A percentile compares a stretch with the other conserved stretches of the same genome.
Evolutionary conservation across 2,888 invertebrate species (phyloP).

Genomic region (Standfussiana lucernea): DNA sequence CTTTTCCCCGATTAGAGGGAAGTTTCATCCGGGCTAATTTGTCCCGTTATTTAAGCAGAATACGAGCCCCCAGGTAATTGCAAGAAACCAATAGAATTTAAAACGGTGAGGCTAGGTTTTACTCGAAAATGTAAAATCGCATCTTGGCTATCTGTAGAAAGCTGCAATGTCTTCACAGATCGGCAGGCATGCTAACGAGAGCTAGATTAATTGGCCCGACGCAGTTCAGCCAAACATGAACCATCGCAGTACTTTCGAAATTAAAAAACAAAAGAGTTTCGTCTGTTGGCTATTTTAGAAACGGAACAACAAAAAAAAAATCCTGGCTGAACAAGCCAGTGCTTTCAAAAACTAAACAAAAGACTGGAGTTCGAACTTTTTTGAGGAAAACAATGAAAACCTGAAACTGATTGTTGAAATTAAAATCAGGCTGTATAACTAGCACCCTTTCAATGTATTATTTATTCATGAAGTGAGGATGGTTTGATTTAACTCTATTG

Average conservation of each 20-base stretch:
- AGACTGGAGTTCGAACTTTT: constrained; percentile 38
- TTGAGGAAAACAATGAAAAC: constrained; percentile 40
- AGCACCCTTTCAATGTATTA: constrained; percentile 40
- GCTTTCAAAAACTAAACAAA: constrained; percentile 32
- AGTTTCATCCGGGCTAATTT: constrained; percentile 16
- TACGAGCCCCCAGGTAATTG: constrained; percentile 11
- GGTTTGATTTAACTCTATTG: constrained; percentile 55
- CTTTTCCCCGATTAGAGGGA: constrained; percentile 1
- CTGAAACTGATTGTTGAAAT: constrained; percentile 22
- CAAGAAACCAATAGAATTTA: constrained; percentile 13
- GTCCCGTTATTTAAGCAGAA: constrained; percentile 1
- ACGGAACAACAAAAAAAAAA: constrained; percentile 26
- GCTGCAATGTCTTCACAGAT: background rate
- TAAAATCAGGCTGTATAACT: constrained; percentile 59
- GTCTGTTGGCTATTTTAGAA: constrained; percentile 23
- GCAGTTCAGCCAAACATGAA: constrained; percentile 5
- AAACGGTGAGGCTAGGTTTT: background rate
- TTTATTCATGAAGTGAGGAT: constrained; percentile 56
- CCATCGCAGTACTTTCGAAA: constrained; percentile 9
- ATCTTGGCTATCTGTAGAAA: constrained; percentile 1
- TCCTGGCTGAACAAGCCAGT: constrained; percentile 13
- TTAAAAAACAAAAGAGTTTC: constrained; percentile 33
- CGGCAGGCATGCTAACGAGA: background rate
- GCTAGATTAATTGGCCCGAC: constrained; percentile 15
- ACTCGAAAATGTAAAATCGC: constrained; percentile 17